Evolutionary conservation across 1,140 invertebrate genomes (phyloP).

Genomic region (Magallana ariakensis): DNA sequence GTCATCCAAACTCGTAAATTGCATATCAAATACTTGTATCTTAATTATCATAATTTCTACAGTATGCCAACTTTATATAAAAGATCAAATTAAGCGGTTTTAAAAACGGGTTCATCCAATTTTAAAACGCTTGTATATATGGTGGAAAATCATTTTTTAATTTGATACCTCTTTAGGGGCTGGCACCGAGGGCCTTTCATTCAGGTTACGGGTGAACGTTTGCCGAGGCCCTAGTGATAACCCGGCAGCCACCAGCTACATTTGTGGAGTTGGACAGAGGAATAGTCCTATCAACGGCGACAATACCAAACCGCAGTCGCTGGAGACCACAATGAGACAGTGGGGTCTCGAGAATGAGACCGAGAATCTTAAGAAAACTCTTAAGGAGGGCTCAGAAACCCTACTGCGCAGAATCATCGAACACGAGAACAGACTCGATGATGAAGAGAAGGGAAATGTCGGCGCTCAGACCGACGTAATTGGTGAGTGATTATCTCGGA

Average conservation of each 20-base stretch:
- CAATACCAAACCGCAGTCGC: slow-evolving; percentile 58
- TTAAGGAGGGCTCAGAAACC: slow-evolving; percentile 45
- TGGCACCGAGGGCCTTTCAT: neutral
- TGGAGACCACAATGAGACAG: slow-evolving; percentile 56
- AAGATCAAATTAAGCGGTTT: no score
- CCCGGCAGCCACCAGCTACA: slow-evolving; percentile 44
- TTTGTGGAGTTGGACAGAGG: slow-evolving; percentile 56
- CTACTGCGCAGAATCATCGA: slow-evolving; percentile 56
- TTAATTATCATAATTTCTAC: no score
- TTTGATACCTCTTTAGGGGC: no score
- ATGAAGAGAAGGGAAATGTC: slow-evolving; percentile 56
- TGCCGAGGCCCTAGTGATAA: slow-evolving; percentile 57
- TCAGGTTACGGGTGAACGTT: slow-evolving; percentile 54
- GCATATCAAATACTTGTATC: no score
- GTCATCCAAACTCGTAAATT: no score
- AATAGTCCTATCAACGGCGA: slow-evolving; percentile 61
- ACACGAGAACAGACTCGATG: slow-evolving; percentile 54
- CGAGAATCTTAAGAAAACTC: neutral
- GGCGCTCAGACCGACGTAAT: slow-evolving; percentile 65
- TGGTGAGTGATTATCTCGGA: slow-evolving; percentile 49
- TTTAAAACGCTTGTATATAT: no score
- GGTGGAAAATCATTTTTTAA: no score
- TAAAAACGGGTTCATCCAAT: no score
- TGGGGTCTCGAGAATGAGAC: slow-evolving; percentile 47
- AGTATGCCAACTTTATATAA: no score